Base-by-base conservation (phyloP, 2,113 vertebrate genomes). In the Pipa parva region DNA sequence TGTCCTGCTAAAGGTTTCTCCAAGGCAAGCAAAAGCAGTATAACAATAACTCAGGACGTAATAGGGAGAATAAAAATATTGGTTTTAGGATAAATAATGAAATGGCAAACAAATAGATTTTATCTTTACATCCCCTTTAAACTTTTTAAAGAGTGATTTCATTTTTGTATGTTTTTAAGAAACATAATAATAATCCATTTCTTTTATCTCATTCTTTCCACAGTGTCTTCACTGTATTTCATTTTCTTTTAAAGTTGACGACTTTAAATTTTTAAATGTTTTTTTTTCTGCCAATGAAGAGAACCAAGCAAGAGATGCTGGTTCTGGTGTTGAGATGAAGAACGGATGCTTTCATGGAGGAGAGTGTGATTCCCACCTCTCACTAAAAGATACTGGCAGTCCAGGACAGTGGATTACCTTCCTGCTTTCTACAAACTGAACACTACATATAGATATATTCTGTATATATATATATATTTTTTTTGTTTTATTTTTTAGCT, bases 151-250 rank as follows among this genome's bases (percentile, higher is more conserved):
- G n/a, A n/a, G n/a, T n/a, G n/a, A n/a, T n/a, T n/a, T n/a, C n/a
- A n/a, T n/a, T n/a, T n/a, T n/a, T n/a, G n/a, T n/a, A n/a, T n/a
- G n/a, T n/a, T n/a, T n/a, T n/a, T n/a, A n/a, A n/a, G n/a, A n/a
- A n/a, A n/a, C n/a, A n/a, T n/a, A n/a, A n/a, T n/a, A n/a, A n/a
- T n/a, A n/a, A n/a, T n/a, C n/a, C n/a, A n/a, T n/a, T n/a, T n/a
- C n/a, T n/a, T 42, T 17, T 42, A n/a, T 42, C 18, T 76, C 18
- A 74, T 73, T 60, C 54, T 33, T 26, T 46, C 67, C 79, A 50
- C 63, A 89, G 88, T 88, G 84, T 89, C 86, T 89, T 86, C 88
- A 88, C 89, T 89, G 85, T 89, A 88, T 89, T 88, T 89, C 86
- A 82, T 79, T 86, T 85, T 74, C 72, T 82, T 84, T 84, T 81